phyloP scores from a whole-genome alignment of 1,140 invertebrate species.

The Euschistus heros region DNA sequence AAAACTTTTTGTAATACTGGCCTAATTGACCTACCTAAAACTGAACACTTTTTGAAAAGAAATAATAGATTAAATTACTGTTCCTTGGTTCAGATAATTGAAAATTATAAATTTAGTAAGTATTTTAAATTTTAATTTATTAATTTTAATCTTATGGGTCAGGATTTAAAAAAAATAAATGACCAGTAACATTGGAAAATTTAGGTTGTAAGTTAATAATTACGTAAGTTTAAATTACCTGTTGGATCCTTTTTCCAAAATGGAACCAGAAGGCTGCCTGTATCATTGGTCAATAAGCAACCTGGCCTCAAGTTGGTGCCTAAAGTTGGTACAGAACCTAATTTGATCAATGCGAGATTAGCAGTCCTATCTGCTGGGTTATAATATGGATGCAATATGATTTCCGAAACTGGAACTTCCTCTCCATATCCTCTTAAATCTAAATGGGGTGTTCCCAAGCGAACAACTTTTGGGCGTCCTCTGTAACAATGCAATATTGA shows the following conservation, averaged over 20 bases:
- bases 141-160: too few species aligned
- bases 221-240: not conserved
- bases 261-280: not conserved
- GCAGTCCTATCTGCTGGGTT: constrained; percentile 2
- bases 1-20: too few species aligned
- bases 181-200: too few species aligned
- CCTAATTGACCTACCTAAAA: too few species aligned
- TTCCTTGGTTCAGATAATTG: too few species aligned
- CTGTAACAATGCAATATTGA: not conserved
- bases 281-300: not conserved
- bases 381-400: not conserved
- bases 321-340: not conserved
- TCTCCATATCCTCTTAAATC: not conserved
- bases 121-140: too few species aligned
- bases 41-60: too few species aligned
- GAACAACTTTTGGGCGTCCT: not conserved
- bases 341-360: not conserved
- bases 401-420: not conserved
- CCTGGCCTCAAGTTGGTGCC: not conserved
- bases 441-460: not conserved
- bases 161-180: too few species aligned
- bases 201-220: too few species aligned
- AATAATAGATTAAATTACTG: too few species aligned
- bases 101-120: too few species aligned
- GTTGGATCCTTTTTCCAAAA: not conserved